Percentiles rank a stretch among this genome's conserved stretches.
Evolutionary conservation across 2,113 vertebrate species (phyloP).

Genomic region (Myrmecobius fasciatus): DNA sequence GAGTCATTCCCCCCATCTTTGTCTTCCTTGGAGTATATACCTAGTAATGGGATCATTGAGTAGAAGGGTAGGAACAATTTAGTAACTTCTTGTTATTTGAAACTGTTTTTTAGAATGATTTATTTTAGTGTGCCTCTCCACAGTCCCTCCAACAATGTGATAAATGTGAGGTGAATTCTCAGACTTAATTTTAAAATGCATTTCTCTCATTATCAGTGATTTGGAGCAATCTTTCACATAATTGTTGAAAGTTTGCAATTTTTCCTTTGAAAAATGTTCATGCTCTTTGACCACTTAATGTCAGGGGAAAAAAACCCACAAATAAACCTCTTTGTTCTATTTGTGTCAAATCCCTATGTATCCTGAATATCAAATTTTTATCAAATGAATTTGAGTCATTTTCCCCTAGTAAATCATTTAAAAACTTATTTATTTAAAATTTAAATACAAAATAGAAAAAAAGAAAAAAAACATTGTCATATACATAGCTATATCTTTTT

Average conservation of each 20-base stretch:
- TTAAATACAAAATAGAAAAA: no score
- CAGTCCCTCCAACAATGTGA: neutral
- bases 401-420: neutral
- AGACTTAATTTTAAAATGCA: neutral
- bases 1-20: neutral
- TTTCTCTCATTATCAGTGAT: neutral
- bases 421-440: no score
- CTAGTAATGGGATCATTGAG: neutral
- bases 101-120: neutral
- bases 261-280: neutral
- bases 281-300: neutral
- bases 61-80: neutral
- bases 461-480: no score
- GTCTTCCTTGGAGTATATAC: neutral
- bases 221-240: neutral
- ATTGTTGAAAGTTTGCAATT: neutral
- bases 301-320: no score
- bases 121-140: neutral
- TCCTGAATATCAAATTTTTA: neutral
- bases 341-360: neutral
- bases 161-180: neutral
- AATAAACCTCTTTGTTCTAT: neutral
- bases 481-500: neutral
- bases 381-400: neutral
- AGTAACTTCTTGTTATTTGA: neutral